phyloP scores from a whole-genome alignment of 2,888 invertebrate species.

The Rhabditoides inermis region DNA sequence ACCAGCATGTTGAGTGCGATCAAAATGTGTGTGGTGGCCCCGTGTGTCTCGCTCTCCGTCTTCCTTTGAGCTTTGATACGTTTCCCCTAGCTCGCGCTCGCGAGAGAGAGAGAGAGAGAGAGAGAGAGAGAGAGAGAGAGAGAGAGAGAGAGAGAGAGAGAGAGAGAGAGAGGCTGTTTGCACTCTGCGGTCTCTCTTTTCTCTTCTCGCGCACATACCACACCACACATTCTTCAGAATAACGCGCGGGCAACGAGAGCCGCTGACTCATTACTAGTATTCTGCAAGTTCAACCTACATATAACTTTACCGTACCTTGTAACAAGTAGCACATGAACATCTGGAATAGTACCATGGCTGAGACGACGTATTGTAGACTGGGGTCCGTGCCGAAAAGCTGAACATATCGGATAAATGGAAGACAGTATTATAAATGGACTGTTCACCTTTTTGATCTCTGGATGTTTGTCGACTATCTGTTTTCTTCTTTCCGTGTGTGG shows the following conservation, averaged over 20 bases:
- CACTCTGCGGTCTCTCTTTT: too few relatives aligned
- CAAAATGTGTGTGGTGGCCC: too few relatives aligned
- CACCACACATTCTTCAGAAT: too few relatives aligned
- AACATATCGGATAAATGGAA: constrained; percentile 5
- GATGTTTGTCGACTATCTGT: constrained; percentile 88
- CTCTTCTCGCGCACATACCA: too few relatives aligned
- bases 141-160: too few relatives aligned
- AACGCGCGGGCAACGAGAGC: background rate
- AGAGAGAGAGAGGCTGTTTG: too few relatives aligned
- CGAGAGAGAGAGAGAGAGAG: too few relatives aligned
- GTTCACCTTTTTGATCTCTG: constrained; percentile 65
- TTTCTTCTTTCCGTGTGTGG: constrained; percentile 89
- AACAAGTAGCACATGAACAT: constrained; percentile 39
- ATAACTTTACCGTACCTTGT: constrained; percentile 15
- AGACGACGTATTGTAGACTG: constrained; percentile 40
- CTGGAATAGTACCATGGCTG: constrained; percentile 35
- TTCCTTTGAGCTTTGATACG: too few relatives aligned
- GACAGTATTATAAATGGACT: background rate
- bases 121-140: too few relatives aligned
- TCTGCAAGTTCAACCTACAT: background rate
- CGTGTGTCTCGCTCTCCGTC: too few relatives aligned
- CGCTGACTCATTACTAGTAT: background rate
- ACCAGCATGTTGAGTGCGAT: too few relatives aligned
- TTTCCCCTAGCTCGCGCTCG: too few relatives aligned
- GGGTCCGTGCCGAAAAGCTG: constrained; percentile 45